Evolutionary conservation across 2,113 vertebrate species (phyloP).

Genomic region (Mustelus asterias): DNA sequence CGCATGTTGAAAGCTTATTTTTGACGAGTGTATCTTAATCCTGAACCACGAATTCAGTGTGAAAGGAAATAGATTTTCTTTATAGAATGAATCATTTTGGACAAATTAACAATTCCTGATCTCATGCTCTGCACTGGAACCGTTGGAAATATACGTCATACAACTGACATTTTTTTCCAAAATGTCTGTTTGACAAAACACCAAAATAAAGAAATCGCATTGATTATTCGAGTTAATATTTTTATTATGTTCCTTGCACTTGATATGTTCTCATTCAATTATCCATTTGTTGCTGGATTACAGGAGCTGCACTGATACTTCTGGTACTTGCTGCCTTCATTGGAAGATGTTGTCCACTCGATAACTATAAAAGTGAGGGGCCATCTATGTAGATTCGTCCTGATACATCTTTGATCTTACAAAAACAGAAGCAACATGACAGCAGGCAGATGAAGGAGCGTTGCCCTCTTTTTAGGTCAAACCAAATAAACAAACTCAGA

Average conservation of each 20-base stretch:
- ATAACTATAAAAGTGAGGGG: background rate
- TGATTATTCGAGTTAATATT: too few species aligned
- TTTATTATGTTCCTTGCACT: too few species aligned
- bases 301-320: background rate
- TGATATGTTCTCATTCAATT: background rate
- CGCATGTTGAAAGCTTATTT: background rate
- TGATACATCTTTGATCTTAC: background rate
- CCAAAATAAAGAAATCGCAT: too few species aligned
- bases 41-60: too few species aligned
- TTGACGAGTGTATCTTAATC: too few species aligned
- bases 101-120: background rate
- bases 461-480: too few species aligned
- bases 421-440: background rate
- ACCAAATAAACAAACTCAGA: too few species aligned
- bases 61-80: too few species aligned
- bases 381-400: background rate
- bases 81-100: too few species aligned
- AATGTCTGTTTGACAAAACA: too few species aligned
- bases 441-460: too few species aligned
- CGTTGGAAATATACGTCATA: background rate
- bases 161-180: background rate
- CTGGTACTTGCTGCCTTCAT: background rate
- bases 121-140: background rate
- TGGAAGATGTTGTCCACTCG: background rate
- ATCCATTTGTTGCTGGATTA: background rate